These are phyloP conservation scores for Drosophila eugracilis DNA, from an alignment of 1,140 invertebrate genomes.

Conservation along the genomic window DNA sequence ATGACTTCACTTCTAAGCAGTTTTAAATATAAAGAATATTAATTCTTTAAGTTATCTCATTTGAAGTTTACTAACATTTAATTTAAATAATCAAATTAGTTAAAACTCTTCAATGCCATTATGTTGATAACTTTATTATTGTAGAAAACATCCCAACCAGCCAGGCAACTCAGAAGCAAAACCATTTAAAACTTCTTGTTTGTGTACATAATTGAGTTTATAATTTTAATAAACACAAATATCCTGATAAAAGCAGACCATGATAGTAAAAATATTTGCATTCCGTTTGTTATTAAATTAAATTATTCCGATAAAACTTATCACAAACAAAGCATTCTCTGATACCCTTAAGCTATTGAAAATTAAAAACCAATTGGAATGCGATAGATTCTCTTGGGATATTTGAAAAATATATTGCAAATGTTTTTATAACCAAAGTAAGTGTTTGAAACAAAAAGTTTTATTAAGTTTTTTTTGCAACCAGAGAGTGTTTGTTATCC, in stretches of 20 bases:
- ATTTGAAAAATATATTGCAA: too few relatives aligned
- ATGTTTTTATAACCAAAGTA: too few relatives aligned
- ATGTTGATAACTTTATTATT: not conserved
- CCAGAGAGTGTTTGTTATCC: constrained; percentile 27
- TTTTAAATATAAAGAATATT: not conserved
- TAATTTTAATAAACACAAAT: constrained; percentile 1
- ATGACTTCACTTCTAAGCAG: not conserved
- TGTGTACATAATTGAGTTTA: constrained; percentile 12
- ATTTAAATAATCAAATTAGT: not conserved
- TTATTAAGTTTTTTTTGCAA: not conserved
- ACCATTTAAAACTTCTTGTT: not conserved
- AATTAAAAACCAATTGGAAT: constrained; percentile 7
- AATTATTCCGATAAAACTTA: constrained; percentile 1
- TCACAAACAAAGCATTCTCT: constrained; percentile 4
- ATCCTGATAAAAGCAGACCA: not conserved
- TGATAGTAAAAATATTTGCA: constrained; percentile 22
- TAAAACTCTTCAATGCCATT: not conserved
- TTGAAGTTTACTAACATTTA: too few relatives aligned
- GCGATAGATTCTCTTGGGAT: not conserved
- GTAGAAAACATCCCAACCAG: not conserved
- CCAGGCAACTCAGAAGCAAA: not conserved
- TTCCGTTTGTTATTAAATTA: constrained; percentile 14
- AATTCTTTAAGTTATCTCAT: too few relatives aligned
- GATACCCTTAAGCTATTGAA: not conserved
- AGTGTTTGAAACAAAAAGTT: too few relatives aligned